Conservation (phyloP, 2,113 vertebrate species). For the Brachypodius melanocephalos region DNA sequence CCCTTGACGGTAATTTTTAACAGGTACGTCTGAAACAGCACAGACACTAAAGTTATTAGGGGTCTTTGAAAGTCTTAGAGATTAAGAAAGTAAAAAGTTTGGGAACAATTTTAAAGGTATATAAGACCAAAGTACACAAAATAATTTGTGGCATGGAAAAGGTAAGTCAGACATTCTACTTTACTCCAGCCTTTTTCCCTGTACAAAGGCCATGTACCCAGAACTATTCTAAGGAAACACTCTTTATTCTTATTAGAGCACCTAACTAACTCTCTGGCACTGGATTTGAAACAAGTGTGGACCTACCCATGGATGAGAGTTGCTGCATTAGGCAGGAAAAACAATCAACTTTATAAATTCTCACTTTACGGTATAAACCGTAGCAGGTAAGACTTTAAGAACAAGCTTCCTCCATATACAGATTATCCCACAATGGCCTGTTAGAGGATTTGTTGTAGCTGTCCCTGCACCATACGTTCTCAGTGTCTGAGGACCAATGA, state of each 20-base stretch:
- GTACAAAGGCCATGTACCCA: not conserved
- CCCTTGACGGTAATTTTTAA: not conserved
- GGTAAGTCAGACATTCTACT: not conserved
- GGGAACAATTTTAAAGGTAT: not conserved
- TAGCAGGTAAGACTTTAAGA: not conserved
- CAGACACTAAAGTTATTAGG: not conserved
- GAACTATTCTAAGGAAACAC: not conserved
- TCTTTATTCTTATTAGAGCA: not conserved
- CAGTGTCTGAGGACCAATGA: rapidly evolving
- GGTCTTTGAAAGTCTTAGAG: not conserved
- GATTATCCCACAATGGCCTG: not conserved
- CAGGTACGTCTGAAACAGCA: not conserved
- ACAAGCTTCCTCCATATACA: not conserved
- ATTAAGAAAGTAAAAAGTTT: not conserved
- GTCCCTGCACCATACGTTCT: not conserved
- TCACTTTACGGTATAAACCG: not conserved
- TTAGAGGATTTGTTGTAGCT: not conserved
- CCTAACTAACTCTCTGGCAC: not conserved
- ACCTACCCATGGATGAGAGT: not conserved
- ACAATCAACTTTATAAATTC: not conserved
- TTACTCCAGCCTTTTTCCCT: not conserved
- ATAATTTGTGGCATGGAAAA: not conserved
- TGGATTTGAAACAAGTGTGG: not conserved
- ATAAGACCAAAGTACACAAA: not conserved
- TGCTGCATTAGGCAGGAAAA: not conserved